Conservation (phyloP, 30 jellyfish, hydroid and myxozoan species). For the Hydra vulgaris region DNA sequence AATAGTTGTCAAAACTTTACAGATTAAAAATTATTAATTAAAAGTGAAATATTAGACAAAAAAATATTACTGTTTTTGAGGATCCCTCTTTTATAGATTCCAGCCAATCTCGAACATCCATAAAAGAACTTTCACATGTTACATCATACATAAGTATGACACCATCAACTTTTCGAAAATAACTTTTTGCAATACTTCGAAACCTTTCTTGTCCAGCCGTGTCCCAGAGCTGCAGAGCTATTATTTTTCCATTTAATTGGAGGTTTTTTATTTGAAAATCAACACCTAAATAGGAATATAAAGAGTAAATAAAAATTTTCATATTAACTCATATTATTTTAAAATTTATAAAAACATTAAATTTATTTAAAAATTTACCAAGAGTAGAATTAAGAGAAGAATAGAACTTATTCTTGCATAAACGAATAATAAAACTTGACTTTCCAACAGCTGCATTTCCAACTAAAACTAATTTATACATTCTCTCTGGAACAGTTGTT, state of each 20-base stretch:
- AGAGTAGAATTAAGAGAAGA: constrained; percentile 79
- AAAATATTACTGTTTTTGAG: background rate
- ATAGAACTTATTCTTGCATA: constrained; percentile 69
- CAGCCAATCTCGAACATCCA: constrained; percentile 91
- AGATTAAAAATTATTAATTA: too few relatives aligned
- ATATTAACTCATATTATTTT: background rate
- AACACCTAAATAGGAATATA: constrained; percentile 82
- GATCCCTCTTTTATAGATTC: constrained; percentile 53
- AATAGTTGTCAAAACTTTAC: too few relatives aligned
- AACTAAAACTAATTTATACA: constrained; percentile 86
- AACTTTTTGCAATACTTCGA: constrained; percentile 92
- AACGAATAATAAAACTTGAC: constrained; percentile 80
- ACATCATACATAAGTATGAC: constrained; percentile 93
- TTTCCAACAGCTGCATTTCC: constrained; percentile 99
- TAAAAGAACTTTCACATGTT: constrained; percentile 88
- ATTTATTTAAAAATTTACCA: constrained; percentile 39
- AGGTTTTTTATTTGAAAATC: constrained; percentile 84
- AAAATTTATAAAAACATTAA: background rate
- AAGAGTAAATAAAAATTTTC: background rate
- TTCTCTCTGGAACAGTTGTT: constrained; percentile 50
- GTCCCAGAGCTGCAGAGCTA: constrained; percentile 92
- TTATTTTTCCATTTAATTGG: constrained; percentile 55
- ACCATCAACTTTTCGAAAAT: constrained; percentile 95
- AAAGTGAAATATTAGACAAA: too few relatives aligned
- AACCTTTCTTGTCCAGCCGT: constrained; percentile 98